Conservation (phyloP, 2,113 vertebrate genomes). For the Ctenomys sociabilis region DNA sequence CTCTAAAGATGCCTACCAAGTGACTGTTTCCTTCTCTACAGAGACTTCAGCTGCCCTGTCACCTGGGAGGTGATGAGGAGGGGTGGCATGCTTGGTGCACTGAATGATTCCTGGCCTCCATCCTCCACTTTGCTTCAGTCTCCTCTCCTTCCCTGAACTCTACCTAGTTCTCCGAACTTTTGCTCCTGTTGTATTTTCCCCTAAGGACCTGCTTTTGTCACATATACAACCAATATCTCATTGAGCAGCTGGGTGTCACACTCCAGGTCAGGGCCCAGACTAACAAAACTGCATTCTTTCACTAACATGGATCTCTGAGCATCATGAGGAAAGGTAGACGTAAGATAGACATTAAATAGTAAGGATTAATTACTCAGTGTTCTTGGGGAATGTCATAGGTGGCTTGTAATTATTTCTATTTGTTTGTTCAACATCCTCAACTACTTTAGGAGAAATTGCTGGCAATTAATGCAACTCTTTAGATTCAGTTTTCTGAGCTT, state of each 20-base stretch:
- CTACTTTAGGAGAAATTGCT: not conserved
- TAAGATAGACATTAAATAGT: not conserved
- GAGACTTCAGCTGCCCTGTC: not conserved
- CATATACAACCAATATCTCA: not conserved
- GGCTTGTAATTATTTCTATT: slow-evolving; percentile 16
- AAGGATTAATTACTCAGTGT: not conserved
- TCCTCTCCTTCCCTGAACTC: not conserved
- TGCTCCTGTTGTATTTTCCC: not conserved
- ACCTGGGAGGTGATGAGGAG: not conserved
- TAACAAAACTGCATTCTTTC: not conserved
- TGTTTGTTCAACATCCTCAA: slow-evolving; percentile 3
- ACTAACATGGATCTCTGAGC: not conserved
- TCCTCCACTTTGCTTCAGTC: not conserved
- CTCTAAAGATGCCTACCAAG: not conserved
- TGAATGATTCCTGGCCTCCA: not conserved
- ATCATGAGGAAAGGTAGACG: not conserved
- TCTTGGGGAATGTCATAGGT: not conserved
- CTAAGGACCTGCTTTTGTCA: not conserved
- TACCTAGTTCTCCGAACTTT: not conserved
- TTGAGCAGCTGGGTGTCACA: not conserved
- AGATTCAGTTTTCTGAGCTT: no score
- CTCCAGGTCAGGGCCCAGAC: not conserved
- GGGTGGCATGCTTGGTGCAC: not conserved
- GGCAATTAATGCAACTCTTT: not conserved
- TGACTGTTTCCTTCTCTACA: not conserved